A percentile compares a stretch with the other conserved stretches of the same genome.
These are phyloP conservation scores for Lobophora halterata DNA, from an alignment of 2,888 invertebrate species.

Conservation along the genomic window DNA sequence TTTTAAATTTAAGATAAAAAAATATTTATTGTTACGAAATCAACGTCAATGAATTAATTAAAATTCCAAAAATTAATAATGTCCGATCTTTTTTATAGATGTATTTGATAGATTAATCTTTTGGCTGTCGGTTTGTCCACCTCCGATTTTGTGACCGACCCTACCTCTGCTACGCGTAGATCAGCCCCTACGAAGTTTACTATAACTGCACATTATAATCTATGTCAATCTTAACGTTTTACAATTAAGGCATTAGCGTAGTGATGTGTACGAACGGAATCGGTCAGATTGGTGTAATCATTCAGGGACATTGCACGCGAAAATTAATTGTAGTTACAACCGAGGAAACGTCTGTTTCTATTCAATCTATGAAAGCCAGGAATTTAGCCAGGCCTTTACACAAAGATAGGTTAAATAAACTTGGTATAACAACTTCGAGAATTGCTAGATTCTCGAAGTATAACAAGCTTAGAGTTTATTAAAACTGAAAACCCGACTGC, in stretches of 20 bases:
- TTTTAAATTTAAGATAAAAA: conserved; percentile 43
- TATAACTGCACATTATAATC: conserved; percentile 54
- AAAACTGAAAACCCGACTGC: too few species aligned
- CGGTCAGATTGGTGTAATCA: conserved; percentile 48
- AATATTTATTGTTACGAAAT: conserved; percentile 45
- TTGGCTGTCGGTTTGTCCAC: conserved; percentile 65
- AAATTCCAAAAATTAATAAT: conserved; percentile 45
- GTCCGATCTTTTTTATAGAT: conserved; percentile 61
- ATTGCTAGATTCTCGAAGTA: too few species aligned
- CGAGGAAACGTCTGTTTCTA: too few species aligned
- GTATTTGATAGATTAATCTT: conserved; percentile 42
- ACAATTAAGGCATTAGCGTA: conserved; percentile 60
- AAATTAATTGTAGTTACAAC: background rate
- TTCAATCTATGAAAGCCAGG: too few species aligned
- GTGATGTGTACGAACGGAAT: conserved; percentile 46
- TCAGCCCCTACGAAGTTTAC: conserved; percentile 38
- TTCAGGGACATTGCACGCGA: conserved; percentile 13
- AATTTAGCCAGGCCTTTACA: too few species aligned
- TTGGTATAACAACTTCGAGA: too few species aligned
- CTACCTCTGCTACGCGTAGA: conserved; percentile 42
- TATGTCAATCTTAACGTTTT: conserved; percentile 61
- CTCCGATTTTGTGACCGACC: conserved; percentile 54
- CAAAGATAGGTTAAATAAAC: too few species aligned
- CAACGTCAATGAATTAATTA: conserved; percentile 43
- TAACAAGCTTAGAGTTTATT: too few species aligned